Evolutionary conservation across 2,113 vertebrate genomes (phyloP).

Genomic region (Noctilio leporinus): DNA sequence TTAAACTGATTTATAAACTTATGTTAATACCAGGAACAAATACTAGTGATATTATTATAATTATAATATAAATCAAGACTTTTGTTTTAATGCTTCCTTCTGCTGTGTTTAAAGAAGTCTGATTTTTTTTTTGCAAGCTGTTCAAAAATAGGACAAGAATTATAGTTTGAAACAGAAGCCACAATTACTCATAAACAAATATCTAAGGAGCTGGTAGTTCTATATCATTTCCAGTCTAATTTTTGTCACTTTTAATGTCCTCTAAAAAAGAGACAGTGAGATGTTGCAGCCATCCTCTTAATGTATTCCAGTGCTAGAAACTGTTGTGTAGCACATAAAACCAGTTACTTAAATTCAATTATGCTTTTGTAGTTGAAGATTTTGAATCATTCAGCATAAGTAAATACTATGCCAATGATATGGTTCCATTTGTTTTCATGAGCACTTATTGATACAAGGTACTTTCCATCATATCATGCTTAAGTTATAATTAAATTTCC

Average conservation of each 20-base stretch:
- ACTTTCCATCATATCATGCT: slow-evolving; percentile 36
- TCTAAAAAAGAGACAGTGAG: slow-evolving; percentile 31
- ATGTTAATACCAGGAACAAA: neutral
- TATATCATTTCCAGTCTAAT: slow-evolving; percentile 29
- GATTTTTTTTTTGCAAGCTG: neutral
- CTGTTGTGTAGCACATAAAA: neutral
- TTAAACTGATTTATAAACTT: neutral
- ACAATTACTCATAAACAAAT: slow-evolving; percentile 28
- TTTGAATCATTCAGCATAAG: neutral
- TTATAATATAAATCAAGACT: neutral
- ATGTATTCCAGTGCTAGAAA: slow-evolving; percentile 39
- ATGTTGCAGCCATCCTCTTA: slow-evolving; percentile 8
- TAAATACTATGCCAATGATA: slow-evolving; percentile 40
- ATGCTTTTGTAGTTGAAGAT: slow-evolving; percentile 4
- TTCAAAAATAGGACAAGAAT: neutral
- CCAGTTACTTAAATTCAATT: slow-evolving; percentile 31
- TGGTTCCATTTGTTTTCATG: slow-evolving; percentile 1
- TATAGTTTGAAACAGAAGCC: slow-evolving; percentile 21
- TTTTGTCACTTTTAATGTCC: slow-evolving; percentile 54
- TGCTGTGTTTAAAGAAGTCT: neutral
- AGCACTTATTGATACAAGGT: slow-evolving; percentile 10
- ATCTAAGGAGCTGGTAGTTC: neutral
- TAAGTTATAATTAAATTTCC: slow-evolving; percentile 43
- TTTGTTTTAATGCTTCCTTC: neutral
- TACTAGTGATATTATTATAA: neutral